Evolutionary conservation across 2,888 invertebrate species (phyloP), one percentile per base, ranked within the genome.

Genomic region (Brachypalpus laphriformis): DNA sequence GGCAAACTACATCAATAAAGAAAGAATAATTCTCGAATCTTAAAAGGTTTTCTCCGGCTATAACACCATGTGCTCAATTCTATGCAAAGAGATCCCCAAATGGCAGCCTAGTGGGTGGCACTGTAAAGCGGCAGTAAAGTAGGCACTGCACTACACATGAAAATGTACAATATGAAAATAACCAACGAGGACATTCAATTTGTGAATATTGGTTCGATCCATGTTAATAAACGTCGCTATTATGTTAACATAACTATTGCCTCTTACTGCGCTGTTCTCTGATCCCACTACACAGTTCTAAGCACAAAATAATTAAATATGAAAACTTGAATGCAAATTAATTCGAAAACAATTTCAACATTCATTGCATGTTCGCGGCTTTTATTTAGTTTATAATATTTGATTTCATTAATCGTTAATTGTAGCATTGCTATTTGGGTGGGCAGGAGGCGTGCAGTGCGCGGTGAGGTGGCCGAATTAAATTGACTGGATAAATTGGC

Each of bases 401-500:
- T 72, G 78, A 76, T 71, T 77, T 65, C 65, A 71, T 71, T 59
- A 59, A 66, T 65, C 51, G 42, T 51, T 54, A 59, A 77, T 70
- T 71, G 71, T 54, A 42, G 82, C 31, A 45, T n/a, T 59, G 34
- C 59, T 25, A 20, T 11, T 57, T 63, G 34, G 37, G 18, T 0
- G 11, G 37, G 9, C 2, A 2, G 25, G 25, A 2, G 25, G 3
- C 25, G 25, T 25, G 25, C 25, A 6, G 49, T 34, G 16, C n/a
- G 8, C 8, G 22, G 40, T 22, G 25, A 2, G 22, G 65, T 28
- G 65, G 71, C 59, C 25, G 11, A 63, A 57, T 78, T 68, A 74
- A 83, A 83, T 78, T 74, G 72, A 68, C 78, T 63, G 56, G 42
- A 78, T 78, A 83, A 83, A 83, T 83, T 78, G 54, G 61, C 47